Conservation (phyloP, 2,888 invertebrate genomes). For the Strigamia transsilvanica region DNA sequence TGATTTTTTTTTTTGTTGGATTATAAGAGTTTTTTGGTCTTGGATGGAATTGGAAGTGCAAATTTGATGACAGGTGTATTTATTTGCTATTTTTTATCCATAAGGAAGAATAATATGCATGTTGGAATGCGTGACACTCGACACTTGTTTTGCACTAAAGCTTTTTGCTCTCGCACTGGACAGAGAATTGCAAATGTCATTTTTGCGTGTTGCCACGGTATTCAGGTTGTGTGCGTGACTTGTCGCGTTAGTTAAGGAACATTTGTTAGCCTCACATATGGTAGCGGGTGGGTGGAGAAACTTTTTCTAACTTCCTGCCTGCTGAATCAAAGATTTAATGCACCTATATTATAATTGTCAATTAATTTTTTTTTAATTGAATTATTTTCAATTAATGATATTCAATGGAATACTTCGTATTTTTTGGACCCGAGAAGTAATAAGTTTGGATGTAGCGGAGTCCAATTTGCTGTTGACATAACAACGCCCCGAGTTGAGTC, state of each 20-base stretch:
- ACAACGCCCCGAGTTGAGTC: slow-evolving; percentile 48
- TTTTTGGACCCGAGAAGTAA: neutral
- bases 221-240: slow-evolving; percentile 33
- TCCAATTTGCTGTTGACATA: slow-evolving; percentile 48
- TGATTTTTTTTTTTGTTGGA: neutral
- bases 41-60: neutral
- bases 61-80: slow-evolving; percentile 36
- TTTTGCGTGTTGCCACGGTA: slow-evolving; percentile 36
- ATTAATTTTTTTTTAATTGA: neutral
- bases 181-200: slow-evolving; percentile 47
- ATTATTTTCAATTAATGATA: neutral
- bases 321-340: neutral
- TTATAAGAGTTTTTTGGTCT: neutral
- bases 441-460: slow-evolving; percentile 34
- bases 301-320: slow-evolving; percentile 31
- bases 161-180: slow-evolving; percentile 46
- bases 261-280: slow-evolving; percentile 23
- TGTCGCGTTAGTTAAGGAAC: slow-evolving; percentile 39
- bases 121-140: slow-evolving; percentile 48
- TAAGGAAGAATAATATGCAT: slow-evolving; percentile 43
- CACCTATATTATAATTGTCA: neutral
- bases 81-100: neutral
- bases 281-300: neutral
- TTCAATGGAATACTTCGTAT: neutral
- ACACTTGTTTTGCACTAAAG: slow-evolving; percentile 47